Conservation (phyloP, 2,888 invertebrate genomes). For the Tenthredo scrophulariae region DNA sequence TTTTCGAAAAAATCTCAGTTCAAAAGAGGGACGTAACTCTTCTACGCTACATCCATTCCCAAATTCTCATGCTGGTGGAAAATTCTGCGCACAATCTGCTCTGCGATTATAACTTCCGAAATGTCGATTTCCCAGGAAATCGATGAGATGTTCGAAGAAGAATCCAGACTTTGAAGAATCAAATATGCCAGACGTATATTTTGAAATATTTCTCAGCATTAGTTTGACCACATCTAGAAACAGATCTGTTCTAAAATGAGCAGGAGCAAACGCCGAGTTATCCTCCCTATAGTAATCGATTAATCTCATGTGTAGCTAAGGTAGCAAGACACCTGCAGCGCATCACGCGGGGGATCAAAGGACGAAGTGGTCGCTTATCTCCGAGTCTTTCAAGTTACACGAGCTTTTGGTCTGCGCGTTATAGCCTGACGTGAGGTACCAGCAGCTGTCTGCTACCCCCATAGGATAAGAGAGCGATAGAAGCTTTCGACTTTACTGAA, state of each 20-base stretch:
- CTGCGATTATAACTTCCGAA: no score
- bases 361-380: slow-evolving; percentile 32
- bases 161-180: not conserved
- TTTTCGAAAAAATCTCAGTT: not conserved
- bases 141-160: not conserved
- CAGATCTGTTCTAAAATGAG: not conserved
- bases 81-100: not conserved
- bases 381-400: slow-evolving; percentile 36
- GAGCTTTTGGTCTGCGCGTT: slow-evolving; percentile 35
- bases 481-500: not conserved
- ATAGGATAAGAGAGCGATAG: not conserved
- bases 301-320: slow-evolving; percentile 22
- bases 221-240: not conserved
- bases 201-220: not conserved
- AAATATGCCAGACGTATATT: not conserved
- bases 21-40: not conserved
- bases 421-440: slow-evolving; percentile 18
- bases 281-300: slow-evolving; percentile 6
- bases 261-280: not conserved
- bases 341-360: slow-evolving; percentile 48
- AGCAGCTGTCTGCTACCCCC: not conserved
- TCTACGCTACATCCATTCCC: not conserved
- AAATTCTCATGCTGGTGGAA: not conserved
- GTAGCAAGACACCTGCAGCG: slow-evolving; percentile 47
- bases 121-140: no score